These are phyloP conservation scores for Procambarus clarkii DNA, from an alignment of 1,140 invertebrate genomes.

Conservation along the genomic window DNA sequence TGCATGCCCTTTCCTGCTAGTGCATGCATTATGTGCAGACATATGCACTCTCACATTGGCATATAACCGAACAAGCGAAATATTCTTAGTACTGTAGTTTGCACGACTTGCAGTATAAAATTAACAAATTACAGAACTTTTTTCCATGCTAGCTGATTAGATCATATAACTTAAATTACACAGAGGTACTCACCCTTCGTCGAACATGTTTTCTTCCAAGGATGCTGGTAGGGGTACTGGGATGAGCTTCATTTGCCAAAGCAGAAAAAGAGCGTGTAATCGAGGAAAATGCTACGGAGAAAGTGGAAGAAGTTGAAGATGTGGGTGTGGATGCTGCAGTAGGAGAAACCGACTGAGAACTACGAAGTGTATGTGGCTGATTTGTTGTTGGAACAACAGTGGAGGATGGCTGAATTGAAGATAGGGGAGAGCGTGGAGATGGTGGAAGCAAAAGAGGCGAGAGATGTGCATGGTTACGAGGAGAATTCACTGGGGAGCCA, in stretches of 20 bases:
- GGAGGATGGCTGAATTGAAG: constrained; percentile 29
- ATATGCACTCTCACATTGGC: too few species aligned
- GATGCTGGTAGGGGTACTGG: neutral
- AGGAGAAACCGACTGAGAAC: neutral
- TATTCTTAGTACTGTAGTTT: too few species aligned
- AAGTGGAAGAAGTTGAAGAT: constrained; percentile 9
- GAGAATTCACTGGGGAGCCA: constrained; percentile 56
- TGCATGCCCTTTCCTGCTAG: too few species aligned
- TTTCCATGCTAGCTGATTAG: too few species aligned
- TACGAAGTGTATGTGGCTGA: neutral
- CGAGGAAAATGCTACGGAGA: constrained; percentile 26
- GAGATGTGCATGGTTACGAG: constrained; percentile 61
- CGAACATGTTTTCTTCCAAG: constrained; percentile 9
- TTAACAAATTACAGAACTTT: too few species aligned
- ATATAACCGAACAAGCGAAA: too few species aligned
- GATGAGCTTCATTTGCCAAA: constrained; percentile 54
- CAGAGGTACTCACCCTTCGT: constrained; percentile 52
- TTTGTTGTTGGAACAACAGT: constrained; percentile 9
- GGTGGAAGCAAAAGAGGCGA: constrained; percentile 58
- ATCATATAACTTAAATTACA: too few species aligned
- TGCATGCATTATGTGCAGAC: too few species aligned
- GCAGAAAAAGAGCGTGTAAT: constrained; percentile 47
- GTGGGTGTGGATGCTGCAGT: constrained; percentile 9
- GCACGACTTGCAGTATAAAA: too few species aligned
- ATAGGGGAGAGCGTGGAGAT: constrained; percentile 55